A percentile compares a stretch with the other conserved stretches of the same genome.
Evolutionary conservation across 2,113 vertebrate species (phyloP).

Genomic region (Sylvilagus bachmani): DNA sequence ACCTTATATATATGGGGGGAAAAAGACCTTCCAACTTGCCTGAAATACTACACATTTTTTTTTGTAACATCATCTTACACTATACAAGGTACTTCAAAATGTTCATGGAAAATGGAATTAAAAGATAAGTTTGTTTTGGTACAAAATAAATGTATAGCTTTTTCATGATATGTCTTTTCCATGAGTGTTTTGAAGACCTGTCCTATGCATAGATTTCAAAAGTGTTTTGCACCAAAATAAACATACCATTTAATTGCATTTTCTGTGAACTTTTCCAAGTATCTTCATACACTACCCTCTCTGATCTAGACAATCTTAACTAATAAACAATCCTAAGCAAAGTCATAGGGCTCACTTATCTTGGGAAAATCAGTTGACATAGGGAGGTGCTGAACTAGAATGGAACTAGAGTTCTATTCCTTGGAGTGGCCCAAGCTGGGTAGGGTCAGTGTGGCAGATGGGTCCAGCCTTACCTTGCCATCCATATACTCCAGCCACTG

Average conservation of each 20-base stretch:
- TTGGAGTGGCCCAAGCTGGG: not conserved
- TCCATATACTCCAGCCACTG: constrained; percentile 97
- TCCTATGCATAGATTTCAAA: too few relatives aligned
- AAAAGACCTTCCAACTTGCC: not conserved
- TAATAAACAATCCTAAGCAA: not conserved
- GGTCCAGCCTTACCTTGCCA: constrained; percentile 91
- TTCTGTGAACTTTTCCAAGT: too few relatives aligned
- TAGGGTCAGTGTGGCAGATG: not conserved
- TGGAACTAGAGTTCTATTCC: not conserved
- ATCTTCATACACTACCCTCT: not conserved
- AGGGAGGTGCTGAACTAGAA: not conserved
- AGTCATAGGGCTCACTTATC: not conserved
- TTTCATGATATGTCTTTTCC: too few relatives aligned
- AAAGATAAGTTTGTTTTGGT: too few relatives aligned
- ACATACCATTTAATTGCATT: too few relatives aligned
- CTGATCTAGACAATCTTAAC: not conserved
- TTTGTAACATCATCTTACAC: not conserved
- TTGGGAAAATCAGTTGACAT: not conserved
- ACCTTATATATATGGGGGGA: not conserved
- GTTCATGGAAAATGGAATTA: too few relatives aligned
- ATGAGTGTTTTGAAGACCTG: too few relatives aligned
- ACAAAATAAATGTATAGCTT: too few relatives aligned
- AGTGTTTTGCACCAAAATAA: too few relatives aligned
- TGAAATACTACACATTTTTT: not conserved
- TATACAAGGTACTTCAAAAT: not conserved